A percentile compares a stretch with the other conserved stretches of the same genome.
Conservation (phyloP, 2,113 vertebrate species). For the Dromiciops gliroides region DNA sequence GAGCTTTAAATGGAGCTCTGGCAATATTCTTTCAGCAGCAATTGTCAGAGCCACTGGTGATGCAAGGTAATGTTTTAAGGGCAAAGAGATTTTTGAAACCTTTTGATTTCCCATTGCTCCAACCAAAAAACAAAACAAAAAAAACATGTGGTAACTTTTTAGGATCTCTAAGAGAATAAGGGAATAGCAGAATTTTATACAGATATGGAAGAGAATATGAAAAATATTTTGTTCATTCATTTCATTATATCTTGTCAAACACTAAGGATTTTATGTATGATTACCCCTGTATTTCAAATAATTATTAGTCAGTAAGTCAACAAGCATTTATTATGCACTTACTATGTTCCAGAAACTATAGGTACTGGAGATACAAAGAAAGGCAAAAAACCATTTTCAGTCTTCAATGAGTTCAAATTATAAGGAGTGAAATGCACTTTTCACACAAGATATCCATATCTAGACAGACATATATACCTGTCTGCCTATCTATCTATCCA, state of each 20-base stretch:
- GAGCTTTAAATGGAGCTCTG: conserved; percentile 50
- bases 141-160: background rate
- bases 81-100: conserved; percentile 18
- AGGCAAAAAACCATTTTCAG: background rate
- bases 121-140: conserved; percentile 53
- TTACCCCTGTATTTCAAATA: background rate
- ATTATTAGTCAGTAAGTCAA: background rate
- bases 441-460: background rate
- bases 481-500: background rate
- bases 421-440: background rate
- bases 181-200: background rate
- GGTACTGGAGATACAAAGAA: background rate
- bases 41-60: conserved; percentile 54
- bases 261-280: background rate
- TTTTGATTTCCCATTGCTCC: conserved; percentile 50
- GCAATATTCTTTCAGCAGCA: conserved; percentile 50
- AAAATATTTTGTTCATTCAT: background rate
- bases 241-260: background rate
- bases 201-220: background rate
- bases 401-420: background rate
- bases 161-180: conserved; percentile 22
- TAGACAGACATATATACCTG: background rate
- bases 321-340: background rate
- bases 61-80: conserved; percentile 56
- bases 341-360: background rate